Evolutionary conservation across 2,797 vertebrate genomes (phyloP).

Genomic region (Carcharodon carcharias): DNA sequence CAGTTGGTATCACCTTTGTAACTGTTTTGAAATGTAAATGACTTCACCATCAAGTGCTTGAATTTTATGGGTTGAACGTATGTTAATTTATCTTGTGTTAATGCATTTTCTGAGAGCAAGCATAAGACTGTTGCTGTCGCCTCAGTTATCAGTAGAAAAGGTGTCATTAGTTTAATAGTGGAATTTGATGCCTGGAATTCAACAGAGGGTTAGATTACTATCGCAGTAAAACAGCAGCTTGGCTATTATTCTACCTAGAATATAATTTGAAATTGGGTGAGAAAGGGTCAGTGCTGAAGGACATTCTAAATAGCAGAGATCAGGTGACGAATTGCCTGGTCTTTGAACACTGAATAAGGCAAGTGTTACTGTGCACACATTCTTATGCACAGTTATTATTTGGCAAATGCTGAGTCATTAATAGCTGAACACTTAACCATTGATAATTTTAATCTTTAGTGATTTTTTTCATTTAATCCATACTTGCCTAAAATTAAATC

Average conservation of each 20-base stretch:
- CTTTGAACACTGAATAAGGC: neutral
- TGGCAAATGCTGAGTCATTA: neutral
- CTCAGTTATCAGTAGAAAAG: neutral
- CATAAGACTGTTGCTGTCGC: neutral
- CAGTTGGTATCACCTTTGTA: conserved; percentile 26
- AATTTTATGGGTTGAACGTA: conserved; percentile 28
- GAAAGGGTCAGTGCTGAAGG: neutral
- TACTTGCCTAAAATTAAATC: neutral
- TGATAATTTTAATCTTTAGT: neutral
- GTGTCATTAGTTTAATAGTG: conserved; percentile 5
- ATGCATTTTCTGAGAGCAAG: conserved; percentile 14
- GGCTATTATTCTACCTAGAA: neutral
- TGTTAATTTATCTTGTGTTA: conserved; percentile 35
- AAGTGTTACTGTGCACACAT: neutral
- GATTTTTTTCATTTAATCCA: neutral
- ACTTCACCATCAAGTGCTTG: conserved; percentile 18
- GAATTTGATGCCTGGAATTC: neutral
- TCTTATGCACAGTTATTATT: neutral
- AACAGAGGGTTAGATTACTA: neutral
- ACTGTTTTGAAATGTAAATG: conserved; percentile 36
- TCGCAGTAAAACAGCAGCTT: neutral
- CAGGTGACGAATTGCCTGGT: neutral
- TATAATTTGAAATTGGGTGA: neutral
- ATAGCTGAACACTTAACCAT: neutral
- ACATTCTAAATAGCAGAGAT: neutral